Evolutionary conservation across 1,140 invertebrate species (phyloP).

Genomic region (Psix sp.): DNA sequence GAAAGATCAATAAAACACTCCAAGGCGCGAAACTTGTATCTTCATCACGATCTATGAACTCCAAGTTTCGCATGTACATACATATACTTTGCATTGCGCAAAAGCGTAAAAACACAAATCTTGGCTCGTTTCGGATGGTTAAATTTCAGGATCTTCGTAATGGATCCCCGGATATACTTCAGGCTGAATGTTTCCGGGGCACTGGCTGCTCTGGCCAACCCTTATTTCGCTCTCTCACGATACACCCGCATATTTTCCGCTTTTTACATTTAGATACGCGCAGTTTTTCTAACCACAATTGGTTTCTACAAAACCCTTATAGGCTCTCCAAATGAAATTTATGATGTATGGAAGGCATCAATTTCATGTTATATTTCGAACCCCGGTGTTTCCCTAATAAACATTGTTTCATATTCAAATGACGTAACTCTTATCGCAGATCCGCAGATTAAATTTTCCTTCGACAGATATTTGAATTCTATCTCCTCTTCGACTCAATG

Average conservation of each 20-base stretch:
- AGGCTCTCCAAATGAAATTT: constrained; percentile 36
- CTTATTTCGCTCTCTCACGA: constrained; percentile 70
- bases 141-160: constrained; percentile 72
- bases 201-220: constrained; percentile 62
- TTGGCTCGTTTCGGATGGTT: constrained; percentile 71
- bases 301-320: constrained; percentile 43
- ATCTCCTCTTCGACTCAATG: neutral
- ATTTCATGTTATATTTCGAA: neutral
- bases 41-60: constrained; percentile 58
- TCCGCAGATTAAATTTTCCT: too few relatives aligned
- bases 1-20: constrained; percentile 50
- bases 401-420: too few relatives aligned
- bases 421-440: too few relatives aligned
- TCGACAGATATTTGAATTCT: too few relatives aligned
- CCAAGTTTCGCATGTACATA: constrained; percentile 45
- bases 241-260: constrained; percentile 66
- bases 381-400: neutral
- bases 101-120: constrained; percentile 68
- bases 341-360: constrained; percentile 9
- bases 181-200: constrained; percentile 70
- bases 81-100: constrained; percentile 57
- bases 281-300: constrained; percentile 58
- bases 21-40: constrained; percentile 53
- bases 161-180: constrained; percentile 75
- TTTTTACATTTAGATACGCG: constrained; percentile 62